Evolutionary conservation across 1,140 invertebrate genomes (phyloP), one percentile per base, ranked within the genome.

Genomic region (Procambarus clarkii): DNA sequence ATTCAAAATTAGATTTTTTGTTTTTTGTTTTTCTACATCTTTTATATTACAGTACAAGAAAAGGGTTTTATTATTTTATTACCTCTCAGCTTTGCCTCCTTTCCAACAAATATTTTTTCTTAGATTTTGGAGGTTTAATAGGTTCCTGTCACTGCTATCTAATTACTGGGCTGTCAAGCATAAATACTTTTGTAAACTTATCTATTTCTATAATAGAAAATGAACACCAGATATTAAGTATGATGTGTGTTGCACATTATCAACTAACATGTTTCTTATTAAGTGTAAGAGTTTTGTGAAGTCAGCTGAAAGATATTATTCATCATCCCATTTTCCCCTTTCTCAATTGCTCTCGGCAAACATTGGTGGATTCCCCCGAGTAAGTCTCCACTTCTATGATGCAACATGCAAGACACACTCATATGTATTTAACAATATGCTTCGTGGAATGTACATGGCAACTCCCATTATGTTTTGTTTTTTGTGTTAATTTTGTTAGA

Each of bases 331-430:
- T 88, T 88, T 60, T 88, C 78, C 78, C 86, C 78, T 88, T 58
- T 88, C 86, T 71, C 78, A 81, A 79, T 87, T 80, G 86, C 86
- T 87, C 44, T 88, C 77, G 58, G 86, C 86, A 88, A 88, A 88
- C 86, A 60, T 79, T 81, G 86, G 78, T 88, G 86, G 86, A 88
- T 88, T 88, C 60, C 69, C 77, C 34, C 79, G 64, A 44, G 86
- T 88, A 88, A 88, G 86, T 88, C 81, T 80, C 86, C 86, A 80
- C 86, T 87, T 87, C 44, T 81, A 54, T 88, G 76, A 88, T 88
- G n/a, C 77, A 71, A 60, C 21, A 64, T 88, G 77, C 78, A 80
- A 80, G 78, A 58, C 79, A 81, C 58, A 88, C 79, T 74, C 21
- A 8, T 21, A 64, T 69, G 44, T 64, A 88, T 69, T 69, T 79